Evolutionary conservation across 2,888 invertebrate species (phyloP).

Genomic region (Rhorus exstirpatorius): DNA sequence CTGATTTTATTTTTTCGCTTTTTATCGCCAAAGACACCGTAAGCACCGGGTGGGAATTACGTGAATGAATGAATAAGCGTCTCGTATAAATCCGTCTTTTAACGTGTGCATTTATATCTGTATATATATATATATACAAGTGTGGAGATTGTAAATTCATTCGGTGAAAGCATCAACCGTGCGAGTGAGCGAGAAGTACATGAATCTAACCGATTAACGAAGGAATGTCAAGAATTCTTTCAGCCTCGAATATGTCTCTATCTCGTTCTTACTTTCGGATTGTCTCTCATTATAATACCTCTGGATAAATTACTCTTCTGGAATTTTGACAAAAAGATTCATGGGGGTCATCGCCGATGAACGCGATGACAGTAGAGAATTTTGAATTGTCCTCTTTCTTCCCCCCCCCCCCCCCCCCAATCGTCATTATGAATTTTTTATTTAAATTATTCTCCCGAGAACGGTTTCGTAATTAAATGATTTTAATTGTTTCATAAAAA

Average conservation of each 20-base stretch:
- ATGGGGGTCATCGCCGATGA: background rate
- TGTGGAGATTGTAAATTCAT: slow-evolving; percentile 24
- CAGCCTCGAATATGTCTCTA: slow-evolving; percentile 2
- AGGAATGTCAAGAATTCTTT: slow-evolving; percentile 26
- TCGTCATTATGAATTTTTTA: no score
- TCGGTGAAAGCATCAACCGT: slow-evolving; percentile 7
- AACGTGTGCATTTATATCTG: background rate
- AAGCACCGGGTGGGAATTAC: slow-evolving; percentile 12
- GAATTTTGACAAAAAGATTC: slow-evolving; percentile 13
- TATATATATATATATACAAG: no score
- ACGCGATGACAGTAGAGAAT: no score
- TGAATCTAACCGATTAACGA: slow-evolving; percentile 15
- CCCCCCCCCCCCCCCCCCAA: no score
- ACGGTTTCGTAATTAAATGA: no score
- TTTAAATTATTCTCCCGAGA: no score
- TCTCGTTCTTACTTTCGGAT: background rate
- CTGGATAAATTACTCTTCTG: background rate
- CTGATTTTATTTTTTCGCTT: slow-evolving; percentile 13
- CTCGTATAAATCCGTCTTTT: slow-evolving; percentile 1
- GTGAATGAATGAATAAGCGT: slow-evolving; percentile 33
- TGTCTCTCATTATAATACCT: background rate
- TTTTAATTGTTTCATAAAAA: no score
- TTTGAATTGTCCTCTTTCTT: no score
- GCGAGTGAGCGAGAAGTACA: background rate
- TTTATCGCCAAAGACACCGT: slow-evolving; percentile 19